A percentile compares a stretch with the other conserved stretches of the same genome.
These are phyloP conservation scores for Theocolax elegans DNA, from an alignment of 1,140 invertebrate species.

Conservation along the genomic window DNA sequence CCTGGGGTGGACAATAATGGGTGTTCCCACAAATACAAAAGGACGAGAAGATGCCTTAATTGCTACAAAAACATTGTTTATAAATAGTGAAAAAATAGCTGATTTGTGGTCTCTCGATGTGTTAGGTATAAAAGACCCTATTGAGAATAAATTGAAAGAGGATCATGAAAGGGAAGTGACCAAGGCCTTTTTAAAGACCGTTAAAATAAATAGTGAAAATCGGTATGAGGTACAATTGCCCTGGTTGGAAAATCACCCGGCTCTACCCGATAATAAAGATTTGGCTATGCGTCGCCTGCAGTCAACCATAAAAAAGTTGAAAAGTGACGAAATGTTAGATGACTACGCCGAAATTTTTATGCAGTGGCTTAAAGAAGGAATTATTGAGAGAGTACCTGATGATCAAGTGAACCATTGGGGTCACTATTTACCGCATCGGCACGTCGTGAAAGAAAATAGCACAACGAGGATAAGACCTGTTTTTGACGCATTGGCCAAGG, in stretches of 20 bases:
- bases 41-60: neutral
- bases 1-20: neutral
- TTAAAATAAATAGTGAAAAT: constrained; percentile 3
- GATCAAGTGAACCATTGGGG: neutral
- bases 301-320: neutral
- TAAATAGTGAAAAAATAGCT: constrained; percentile 7
- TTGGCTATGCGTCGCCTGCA: neutral
- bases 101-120: constrained; percentile 58
- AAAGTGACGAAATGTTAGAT: neutral
- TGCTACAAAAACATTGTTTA: neutral
- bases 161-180: neutral
- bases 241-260: too few relatives aligned
- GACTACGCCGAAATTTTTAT: too few relatives aligned
- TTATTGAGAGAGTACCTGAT: constrained; percentile 39
- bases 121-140: constrained; percentile 58
- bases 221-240: too few relatives aligned
- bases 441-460: too few relatives aligned
- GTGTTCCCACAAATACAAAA: neutral
- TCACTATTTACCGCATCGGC: constrained; percentile 39
- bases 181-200: neutral
- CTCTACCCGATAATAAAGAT: constrained; percentile 38
- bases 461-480: too few relatives aligned
- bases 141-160: constrained; percentile 46
- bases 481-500: too few relatives aligned
- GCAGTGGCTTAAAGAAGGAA: constrained; percentile 21